Evolutionary conservation across 2,888 invertebrate genomes (phyloP).

Genomic region (Osmoderma eremita): DNA sequence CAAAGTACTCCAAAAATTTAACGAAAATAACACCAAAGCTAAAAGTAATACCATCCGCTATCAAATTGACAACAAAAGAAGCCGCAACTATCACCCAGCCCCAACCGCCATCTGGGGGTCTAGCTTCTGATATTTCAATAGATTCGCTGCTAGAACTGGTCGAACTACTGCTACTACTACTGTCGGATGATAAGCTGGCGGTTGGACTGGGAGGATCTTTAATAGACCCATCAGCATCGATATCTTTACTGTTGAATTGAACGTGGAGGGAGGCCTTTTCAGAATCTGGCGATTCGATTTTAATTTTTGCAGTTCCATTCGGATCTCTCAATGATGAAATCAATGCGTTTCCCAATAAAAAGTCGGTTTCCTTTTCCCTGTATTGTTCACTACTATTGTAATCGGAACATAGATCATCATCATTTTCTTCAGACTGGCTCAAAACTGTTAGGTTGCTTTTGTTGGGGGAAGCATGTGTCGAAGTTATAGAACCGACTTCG

Average conservation of each 20-base stretch:
- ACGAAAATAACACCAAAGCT: conserved; percentile 91
- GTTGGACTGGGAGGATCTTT: conserved; percentile 51
- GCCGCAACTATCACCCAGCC: conserved; percentile 93
- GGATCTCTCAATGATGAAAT: conserved; percentile 38
- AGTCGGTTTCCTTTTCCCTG: conserved; percentile 44
- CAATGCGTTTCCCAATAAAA: conserved; percentile 42
- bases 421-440: background rate
- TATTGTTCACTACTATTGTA: conserved; percentile 40
- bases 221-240: conserved; percentile 46
- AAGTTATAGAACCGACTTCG: conserved; percentile 26
- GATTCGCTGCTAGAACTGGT: conserved; percentile 73
- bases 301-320: conserved; percentile 25
- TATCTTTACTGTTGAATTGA: conserved; percentile 66
- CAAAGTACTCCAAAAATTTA: conserved; percentile 86
- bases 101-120: conserved; percentile 90
- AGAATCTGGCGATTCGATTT: conserved; percentile 51
- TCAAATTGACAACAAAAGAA: conserved; percentile 88
- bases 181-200: conserved; percentile 54
- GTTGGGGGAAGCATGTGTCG: conserved; percentile 30
- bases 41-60: conserved; percentile 92
- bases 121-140: conserved; percentile 72
- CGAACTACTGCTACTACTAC: conserved; percentile 57
- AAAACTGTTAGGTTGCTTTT: conserved; percentile 6
- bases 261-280: conserved; percentile 67
- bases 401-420: conserved; percentile 9